These are phyloP conservation scores for Hypomecis punctinalis DNA, from an alignment of 2,888 invertebrate species.

Conservation along the genomic window DNA sequence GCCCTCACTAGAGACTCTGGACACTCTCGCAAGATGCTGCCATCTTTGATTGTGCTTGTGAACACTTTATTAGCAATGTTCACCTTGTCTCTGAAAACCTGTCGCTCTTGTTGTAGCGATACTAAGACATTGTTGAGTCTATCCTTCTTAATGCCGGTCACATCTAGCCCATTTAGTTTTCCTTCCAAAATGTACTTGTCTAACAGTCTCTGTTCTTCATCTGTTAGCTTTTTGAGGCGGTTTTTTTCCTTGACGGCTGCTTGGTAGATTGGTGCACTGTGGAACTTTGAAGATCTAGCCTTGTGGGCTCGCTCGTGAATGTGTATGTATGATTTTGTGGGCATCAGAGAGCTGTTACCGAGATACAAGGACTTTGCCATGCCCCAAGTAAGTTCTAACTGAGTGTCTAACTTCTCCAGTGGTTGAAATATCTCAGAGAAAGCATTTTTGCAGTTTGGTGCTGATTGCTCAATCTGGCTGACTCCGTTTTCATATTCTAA, in stretches of 20 bases:
- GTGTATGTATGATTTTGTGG: slow-evolving; percentile 90
- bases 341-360: slow-evolving; percentile 92
- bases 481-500: slow-evolving; percentile 92
- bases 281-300: slow-evolving; percentile 90
- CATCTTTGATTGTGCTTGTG: slow-evolving; percentile 87
- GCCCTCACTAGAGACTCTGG: slow-evolving; percentile 88
- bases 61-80: slow-evolving; percentile 88
- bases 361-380: slow-evolving; percentile 93
- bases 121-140: slow-evolving; percentile 76
- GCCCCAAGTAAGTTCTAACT: slow-evolving; percentile 94
- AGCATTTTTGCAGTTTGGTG: slow-evolving; percentile 82
- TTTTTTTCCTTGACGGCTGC: slow-evolving; percentile 86
- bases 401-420: slow-evolving; percentile 89
- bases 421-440: slow-evolving; percentile 90
- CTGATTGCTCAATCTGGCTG: slow-evolving; percentile 86
- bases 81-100: slow-evolving; percentile 88
- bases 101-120: slow-evolving; percentile 83
- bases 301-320: slow-evolving; percentile 92
- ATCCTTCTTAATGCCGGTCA: slow-evolving; percentile 82
- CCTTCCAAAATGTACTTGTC: slow-evolving; percentile 93
- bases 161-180: slow-evolving; percentile 91
- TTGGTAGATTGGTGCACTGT: slow-evolving; percentile 88
- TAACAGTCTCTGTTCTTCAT: slow-evolving; percentile 89
- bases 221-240: slow-evolving; percentile 73
- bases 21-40: slow-evolving; percentile 88